Base-by-base conservation (phyloP, 1,140 invertebrate species). In the Sitobion miscanthi region DNA sequence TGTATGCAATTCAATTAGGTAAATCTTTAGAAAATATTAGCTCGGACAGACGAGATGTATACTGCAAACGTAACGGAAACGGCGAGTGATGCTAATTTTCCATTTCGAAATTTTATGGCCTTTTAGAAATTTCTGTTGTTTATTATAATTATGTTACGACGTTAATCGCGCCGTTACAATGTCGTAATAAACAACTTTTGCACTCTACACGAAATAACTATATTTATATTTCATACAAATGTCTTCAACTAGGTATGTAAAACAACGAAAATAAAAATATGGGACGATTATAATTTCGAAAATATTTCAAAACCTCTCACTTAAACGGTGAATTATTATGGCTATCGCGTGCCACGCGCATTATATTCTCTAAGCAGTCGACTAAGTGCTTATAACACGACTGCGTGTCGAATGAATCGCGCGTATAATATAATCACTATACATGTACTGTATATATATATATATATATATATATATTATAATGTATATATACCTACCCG, bases 131-230 rank as follows among this genome's bases (percentile, higher is more conserved):
- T 77, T n/a, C 5, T 3, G 30, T 77, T n/a, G 62, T 77, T 77
- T n/a, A 77, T 77, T 77, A 77, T n/a, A 77, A n/a, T 77, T 77
- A 77, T 35, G n/a, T 77, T n/a, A 77, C 14, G n/a, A 77, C 62
- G 62, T 77, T 77, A 77, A 77, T 77, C 62, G 62, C n/a, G n/a
- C 14, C 30, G 14, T 77, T 77, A n/a, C 62, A 77, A 35, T n/a
- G n/a, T 77, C 62, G n/a, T 77, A 77, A 77, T 77, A 77, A 77
- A 77, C 62, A 17, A n/a, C n/a, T n/a, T 77, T 77, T 77, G 11
- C 30, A n/a, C 14, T 77, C 3, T 77, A 77, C 14, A 14, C 62
- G 30, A 77, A 77, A 42, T 42, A 17, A n/a, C 62, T 69, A 69
- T n/a, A 69, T n/a, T 69, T n/a, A 69, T 69, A 77, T n/a, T 69